A percentile compares a stretch with the other conserved stretches of the same genome.
phyloP scores from a whole-genome alignment of 2,888 invertebrate genomes.

The Pollenia griseotomentosa region DNA sequence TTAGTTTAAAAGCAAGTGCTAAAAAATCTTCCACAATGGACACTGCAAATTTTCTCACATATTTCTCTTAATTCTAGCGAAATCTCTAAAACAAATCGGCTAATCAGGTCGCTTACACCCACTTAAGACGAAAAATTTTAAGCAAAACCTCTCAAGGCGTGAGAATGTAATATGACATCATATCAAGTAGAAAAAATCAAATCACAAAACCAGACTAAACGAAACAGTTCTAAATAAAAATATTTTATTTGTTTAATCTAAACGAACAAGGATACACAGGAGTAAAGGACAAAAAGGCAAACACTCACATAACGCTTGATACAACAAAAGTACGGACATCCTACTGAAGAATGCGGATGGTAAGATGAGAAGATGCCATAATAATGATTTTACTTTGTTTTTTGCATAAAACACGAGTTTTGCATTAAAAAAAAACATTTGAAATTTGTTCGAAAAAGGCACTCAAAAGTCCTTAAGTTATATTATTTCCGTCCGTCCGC shows the following conservation, averaged over 20 bases:
- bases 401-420: constrained; percentile 42
- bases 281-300: constrained; percentile 69
- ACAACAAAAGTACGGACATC: constrained; percentile 69
- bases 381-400: constrained; percentile 40
- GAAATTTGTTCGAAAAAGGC: constrained; percentile 79
- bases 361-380: constrained; percentile 66
- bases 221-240: constrained; percentile 76
- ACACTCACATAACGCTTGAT: constrained; percentile 49
- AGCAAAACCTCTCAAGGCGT: constrained; percentile 74
- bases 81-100: constrained; percentile 22
- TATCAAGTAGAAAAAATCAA: constrained; percentile 70
- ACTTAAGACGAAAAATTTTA: constrained; percentile 27
- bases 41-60: constrained; percentile 56
- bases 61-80: constrained; percentile 2
- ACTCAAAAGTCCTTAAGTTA: constrained; percentile 84
- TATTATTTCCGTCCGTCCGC: constrained; percentile 74
- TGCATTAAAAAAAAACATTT: constrained; percentile 65
- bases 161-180: constrained; percentile 78
- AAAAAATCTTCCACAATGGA: background rate
- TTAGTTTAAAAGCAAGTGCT: background rate
- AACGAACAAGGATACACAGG: constrained; percentile 41
- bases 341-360: constrained; percentile 71
- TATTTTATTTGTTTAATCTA: background rate
- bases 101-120: constrained; percentile 45
- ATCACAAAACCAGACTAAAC: constrained; percentile 74